Evolutionary conservation across 1,140 invertebrate genomes (phyloP).

Genomic region (Bilobella aurantiaca): DNA sequence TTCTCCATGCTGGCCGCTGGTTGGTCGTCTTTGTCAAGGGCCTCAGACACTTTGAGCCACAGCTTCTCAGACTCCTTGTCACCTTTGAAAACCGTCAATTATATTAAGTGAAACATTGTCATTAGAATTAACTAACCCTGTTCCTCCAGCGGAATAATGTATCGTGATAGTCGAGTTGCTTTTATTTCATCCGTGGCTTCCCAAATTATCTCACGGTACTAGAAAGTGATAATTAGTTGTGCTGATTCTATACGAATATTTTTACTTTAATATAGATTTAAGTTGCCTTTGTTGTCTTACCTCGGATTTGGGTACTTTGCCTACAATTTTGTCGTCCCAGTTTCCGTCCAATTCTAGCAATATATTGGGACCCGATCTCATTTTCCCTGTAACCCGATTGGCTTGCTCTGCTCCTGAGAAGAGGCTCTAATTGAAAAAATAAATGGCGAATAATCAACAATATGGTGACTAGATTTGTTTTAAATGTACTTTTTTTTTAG

Average conservation of each 20-base stretch:
- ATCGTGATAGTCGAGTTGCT: conserved; percentile 59
- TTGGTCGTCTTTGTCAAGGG: conserved; percentile 69
- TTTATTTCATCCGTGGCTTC: conserved; percentile 59
- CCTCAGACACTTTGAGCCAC: conserved; percentile 71
- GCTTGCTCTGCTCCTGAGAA: conserved; percentile 68
- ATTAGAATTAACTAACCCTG: too few species aligned
- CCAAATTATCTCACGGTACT: conserved; percentile 65
- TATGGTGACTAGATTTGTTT: too few species aligned
- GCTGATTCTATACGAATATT: not conserved
- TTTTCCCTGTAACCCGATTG: conserved; percentile 72
- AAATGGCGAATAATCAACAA: too few species aligned
- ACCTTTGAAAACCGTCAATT: too few species aligned
- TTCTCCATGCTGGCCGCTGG: conserved; percentile 78
- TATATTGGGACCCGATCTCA: conserved; percentile 79
- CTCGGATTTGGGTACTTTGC: too few species aligned
- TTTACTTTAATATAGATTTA: conserved; percentile 36
- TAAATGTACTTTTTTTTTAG: conserved; percentile 1
- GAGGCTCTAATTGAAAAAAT: conserved; percentile 55
- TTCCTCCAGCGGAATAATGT: conserved; percentile 62
- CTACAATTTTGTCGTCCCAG: conserved; percentile 78
- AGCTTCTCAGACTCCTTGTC: conserved; percentile 76
- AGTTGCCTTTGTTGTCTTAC: conserved; percentile 62
- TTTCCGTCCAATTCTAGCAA: conserved; percentile 74
- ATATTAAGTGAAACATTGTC: too few species aligned
- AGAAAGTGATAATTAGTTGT: conserved; percentile 4